phyloP scores from a whole-genome alignment of 2,888 invertebrate genomes.

The Scelioninae gen. 1 region DNA sequence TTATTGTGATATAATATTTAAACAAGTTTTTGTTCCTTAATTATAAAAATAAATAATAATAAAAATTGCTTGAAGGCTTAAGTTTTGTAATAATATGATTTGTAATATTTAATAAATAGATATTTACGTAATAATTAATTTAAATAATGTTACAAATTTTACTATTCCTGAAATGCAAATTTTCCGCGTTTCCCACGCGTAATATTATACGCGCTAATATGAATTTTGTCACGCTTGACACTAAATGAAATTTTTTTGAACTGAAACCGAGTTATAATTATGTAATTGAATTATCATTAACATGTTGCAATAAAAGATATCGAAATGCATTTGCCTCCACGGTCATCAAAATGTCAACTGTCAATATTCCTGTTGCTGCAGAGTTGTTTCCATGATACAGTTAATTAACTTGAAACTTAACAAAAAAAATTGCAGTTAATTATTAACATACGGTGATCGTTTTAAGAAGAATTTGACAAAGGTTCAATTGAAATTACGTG shows the following conservation, averaged over 20 bases:
- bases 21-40: too few species aligned
- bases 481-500: constrained; percentile 12
- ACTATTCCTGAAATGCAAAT: too few species aligned
- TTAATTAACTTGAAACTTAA: background rate
- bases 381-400: background rate
- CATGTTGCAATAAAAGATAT: constrained; percentile 15
- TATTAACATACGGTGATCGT: background rate
- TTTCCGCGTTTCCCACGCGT: too few species aligned
- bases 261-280: constrained; percentile 13
- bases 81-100: too few species aligned
- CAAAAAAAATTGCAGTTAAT: background rate
- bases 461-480: background rate
- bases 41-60: too few species aligned
- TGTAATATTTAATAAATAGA: too few species aligned
- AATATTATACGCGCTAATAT: too few species aligned
- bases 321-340: constrained; percentile 22
- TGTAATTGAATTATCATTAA: constrained; percentile 37
- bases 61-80: too few species aligned
- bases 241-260: too few species aligned
- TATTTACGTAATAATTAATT: too few species aligned
- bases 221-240: background rate
- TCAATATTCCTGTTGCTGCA: constrained; percentile 9
- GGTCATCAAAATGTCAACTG: constrained; percentile 27
- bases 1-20: too few species aligned
- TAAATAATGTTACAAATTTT: too few species aligned